Conservation (phyloP, 1,140 invertebrate genomes). For the Microplitis mediator region DNA sequence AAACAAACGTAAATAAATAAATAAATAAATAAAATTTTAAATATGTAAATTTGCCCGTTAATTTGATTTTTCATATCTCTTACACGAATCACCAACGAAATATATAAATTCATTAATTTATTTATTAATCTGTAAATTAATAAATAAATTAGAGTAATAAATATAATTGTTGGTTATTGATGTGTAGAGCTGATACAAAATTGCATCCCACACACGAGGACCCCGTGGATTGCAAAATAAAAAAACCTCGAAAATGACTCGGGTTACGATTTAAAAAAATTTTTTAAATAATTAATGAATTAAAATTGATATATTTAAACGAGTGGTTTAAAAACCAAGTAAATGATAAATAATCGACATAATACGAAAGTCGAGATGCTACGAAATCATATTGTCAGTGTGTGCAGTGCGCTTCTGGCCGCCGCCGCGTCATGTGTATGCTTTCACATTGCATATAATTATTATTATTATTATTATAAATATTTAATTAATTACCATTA, state of each 20-base stretch:
- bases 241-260: conserved; percentile 25
- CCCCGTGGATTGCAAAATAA: conserved; percentile 23
- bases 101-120: too few species aligned
- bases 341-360: conserved; percentile 16
- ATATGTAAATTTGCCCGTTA: background rate
- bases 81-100: too few species aligned
- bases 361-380: conserved; percentile 30
- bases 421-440: conserved; percentile 40
- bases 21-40: background rate
- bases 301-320: background rate
- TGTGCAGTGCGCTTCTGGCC: conserved; percentile 60
- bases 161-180: conserved; percentile 7
- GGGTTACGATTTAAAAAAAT: conserved; percentile 1
- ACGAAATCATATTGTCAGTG: conserved; percentile 59
- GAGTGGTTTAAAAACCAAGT: too few species aligned
- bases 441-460: conserved; percentile 31
- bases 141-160: too few species aligned
- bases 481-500: background rate
- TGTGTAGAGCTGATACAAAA: conserved; percentile 7
- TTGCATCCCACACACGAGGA: conserved; percentile 16
- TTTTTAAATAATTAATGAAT: background rate
- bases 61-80: too few species aligned
- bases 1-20: background rate
- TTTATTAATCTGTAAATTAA: too few species aligned
- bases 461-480: conserved; percentile 22